Percentiles rank a stretch among this genome's conserved stretches.
Conservation (phyloP, 2,113 vertebrate genomes). For the Poicephalus meyeri region DNA sequence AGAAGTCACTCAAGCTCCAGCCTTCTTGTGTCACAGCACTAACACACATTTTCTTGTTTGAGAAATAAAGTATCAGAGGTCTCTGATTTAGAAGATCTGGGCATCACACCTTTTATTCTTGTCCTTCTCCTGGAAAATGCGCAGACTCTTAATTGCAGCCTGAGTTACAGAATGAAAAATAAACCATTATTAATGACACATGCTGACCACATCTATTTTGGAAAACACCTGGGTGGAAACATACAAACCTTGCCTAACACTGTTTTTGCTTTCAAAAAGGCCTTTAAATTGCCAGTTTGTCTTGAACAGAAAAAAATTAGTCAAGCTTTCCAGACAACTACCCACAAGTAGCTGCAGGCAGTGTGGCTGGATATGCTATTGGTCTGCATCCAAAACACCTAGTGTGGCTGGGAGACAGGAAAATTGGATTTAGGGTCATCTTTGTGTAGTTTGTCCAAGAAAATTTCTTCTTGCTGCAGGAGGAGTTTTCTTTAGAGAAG, state of each 20-base stretch:
- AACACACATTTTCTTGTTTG: not conserved
- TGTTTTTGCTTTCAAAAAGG: not conserved
- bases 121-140: not conserved
- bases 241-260: not conserved
- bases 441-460: not conserved
- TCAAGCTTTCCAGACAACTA: not conserved
- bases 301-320: not conserved
- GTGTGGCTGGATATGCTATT: not conserved
- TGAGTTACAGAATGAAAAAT: not conserved
- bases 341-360: not conserved
- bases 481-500: not conserved
- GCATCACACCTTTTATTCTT: not conserved
- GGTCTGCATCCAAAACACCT: not conserved
- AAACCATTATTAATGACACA: not conserved
- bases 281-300: not conserved
- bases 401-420: not conserved
- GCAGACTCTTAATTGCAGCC: not conserved
- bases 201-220: not conserved
- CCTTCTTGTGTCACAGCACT: not conserved
- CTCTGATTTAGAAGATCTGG: not conserved
- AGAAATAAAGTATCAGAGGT: not conserved
- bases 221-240: not conserved
- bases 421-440: not conserved
- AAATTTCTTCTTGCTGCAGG: not conserved
- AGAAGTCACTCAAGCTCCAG: not conserved